Percentiles rank a stretch among this genome's conserved stretches.
phyloP scores from a whole-genome alignment of 2,797 vertebrate genomes.

The Enteromius paludinosus region DNA sequence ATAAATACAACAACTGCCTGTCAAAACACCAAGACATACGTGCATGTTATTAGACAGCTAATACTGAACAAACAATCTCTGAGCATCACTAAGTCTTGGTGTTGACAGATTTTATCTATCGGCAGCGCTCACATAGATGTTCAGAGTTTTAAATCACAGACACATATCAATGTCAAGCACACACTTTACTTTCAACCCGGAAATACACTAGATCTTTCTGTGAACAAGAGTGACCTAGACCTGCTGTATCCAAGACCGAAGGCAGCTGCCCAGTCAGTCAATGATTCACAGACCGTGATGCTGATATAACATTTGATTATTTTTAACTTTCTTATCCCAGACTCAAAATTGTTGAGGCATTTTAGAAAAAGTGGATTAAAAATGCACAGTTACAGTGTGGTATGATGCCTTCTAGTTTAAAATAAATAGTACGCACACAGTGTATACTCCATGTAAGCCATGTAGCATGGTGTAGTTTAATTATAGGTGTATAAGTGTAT shows the following conservation, averaged over 20 bases:
- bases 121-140: conserved; percentile 7
- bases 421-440: neutral
- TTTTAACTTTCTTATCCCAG: neutral
- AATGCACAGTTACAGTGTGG: neutral
- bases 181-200: conserved; percentile 4
- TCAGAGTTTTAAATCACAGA: conserved; percentile 35
- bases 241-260: neutral
- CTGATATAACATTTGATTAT: conserved; percentile 7
- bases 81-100: conserved; percentile 28
- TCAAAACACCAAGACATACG: conserved; percentile 29
- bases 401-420: neutral
- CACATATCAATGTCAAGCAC: conserved; percentile 11
- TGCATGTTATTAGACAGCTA: conserved; percentile 10
- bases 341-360: neutral
- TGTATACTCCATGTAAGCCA: neutral
- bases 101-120: conserved; percentile 44
- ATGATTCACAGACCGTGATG: conserved; percentile 8
- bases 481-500: no score
- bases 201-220: conserved; percentile 24
- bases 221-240: conserved; percentile 38
- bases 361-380: neutral
- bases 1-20: conserved; percentile 27
- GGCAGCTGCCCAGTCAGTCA: conserved; percentile 30
- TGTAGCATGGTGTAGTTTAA: neutral
- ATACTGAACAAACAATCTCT: conserved; percentile 46